phyloP scores from a whole-genome alignment of 2,888 invertebrate species.

The Leucophenga montana region DNA sequence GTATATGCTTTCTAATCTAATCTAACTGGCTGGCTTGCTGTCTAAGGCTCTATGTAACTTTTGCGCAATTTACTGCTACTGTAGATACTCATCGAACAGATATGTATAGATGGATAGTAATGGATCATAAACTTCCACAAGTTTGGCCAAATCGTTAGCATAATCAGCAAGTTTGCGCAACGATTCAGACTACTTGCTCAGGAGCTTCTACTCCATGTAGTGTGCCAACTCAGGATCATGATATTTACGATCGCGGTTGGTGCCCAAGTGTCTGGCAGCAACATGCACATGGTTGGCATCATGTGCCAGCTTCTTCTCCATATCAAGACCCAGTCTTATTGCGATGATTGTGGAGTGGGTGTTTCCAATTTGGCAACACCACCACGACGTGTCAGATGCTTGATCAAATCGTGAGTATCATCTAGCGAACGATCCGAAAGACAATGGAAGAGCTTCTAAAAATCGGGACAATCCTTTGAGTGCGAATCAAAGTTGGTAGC shows the following conservation, averaged over 20 bases:
- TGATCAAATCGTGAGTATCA: slow-evolving; percentile 82
- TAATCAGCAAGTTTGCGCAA: slow-evolving; percentile 84
- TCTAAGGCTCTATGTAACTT: slow-evolving; percentile 26
- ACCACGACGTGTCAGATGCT: slow-evolving; percentile 85
- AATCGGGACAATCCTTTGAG: slow-evolving; percentile 83
- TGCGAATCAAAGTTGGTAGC: slow-evolving; percentile 85
- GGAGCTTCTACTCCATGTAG: slow-evolving; percentile 84
- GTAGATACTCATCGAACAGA: slow-evolving; percentile 81
- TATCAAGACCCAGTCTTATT: slow-evolving; percentile 79
- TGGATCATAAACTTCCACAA: slow-evolving; percentile 77
- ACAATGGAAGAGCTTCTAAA: slow-evolving; percentile 82
- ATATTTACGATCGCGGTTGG: slow-evolving; percentile 69
- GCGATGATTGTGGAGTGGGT: slow-evolving; percentile 47
- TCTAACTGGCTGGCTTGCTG: slow-evolving; percentile 34
- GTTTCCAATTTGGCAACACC: slow-evolving; percentile 75
- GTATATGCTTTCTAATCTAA: slow-evolving; percentile 20
- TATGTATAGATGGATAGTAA: slow-evolving; percentile 81
- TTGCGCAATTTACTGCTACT: slow-evolving; percentile 66
- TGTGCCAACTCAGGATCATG: slow-evolving; percentile 82
- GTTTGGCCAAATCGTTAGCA: slow-evolving; percentile 80
- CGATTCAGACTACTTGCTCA: slow-evolving; percentile 79
- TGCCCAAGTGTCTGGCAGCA: slow-evolving; percentile 77
- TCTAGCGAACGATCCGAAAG: slow-evolving; percentile 85
- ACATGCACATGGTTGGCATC: slow-evolving; percentile 81
- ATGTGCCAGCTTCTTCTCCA: slow-evolving; percentile 81